Evolutionary conservation across 2,797 vertebrate species (phyloP).

Genomic region (Tangara arthus): DNA sequence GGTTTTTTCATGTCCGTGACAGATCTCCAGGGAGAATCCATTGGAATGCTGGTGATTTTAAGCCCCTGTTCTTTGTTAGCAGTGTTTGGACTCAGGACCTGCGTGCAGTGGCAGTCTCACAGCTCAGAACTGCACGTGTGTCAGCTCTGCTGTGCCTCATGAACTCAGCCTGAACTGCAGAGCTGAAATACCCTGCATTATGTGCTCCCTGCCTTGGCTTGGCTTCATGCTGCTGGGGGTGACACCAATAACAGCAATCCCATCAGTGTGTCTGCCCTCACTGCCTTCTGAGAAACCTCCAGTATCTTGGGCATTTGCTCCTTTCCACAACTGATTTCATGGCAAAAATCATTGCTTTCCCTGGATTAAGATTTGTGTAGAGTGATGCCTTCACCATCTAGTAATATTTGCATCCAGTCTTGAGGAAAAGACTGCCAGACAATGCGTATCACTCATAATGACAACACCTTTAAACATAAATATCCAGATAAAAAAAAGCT

Average conservation of each 20-base stretch:
- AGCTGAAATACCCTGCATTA: neutral
- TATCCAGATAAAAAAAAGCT: neutral
- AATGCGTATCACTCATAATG: neutral
- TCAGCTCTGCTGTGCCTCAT: neutral
- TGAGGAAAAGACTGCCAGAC: neutral
- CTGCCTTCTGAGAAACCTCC: neutral
- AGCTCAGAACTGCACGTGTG: rapidly evolving
- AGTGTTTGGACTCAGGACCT: neutral
- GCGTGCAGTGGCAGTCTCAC: neutral
- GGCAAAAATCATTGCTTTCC: neutral
- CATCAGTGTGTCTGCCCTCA: rapidly evolving
- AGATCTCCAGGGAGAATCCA: neutral
- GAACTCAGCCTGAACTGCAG: neutral
- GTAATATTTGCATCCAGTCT: neutral
- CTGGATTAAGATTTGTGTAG: neutral
- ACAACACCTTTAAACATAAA: neutral
- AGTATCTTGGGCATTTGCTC: neutral
- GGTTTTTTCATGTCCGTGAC: too few species aligned
- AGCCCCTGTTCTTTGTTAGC: neutral
- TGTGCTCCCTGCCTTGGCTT: neutral
- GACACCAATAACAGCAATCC: neutral
- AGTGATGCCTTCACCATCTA: neutral
- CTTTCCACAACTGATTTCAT: neutral
- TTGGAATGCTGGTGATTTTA: neutral
- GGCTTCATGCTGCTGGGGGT: rapidly evolving